These are phyloP conservation scores for Thamnophis sirtalis DNA, from an alignment of 2,113 vertebrate genomes.

Conservation along the genomic window DNA sequence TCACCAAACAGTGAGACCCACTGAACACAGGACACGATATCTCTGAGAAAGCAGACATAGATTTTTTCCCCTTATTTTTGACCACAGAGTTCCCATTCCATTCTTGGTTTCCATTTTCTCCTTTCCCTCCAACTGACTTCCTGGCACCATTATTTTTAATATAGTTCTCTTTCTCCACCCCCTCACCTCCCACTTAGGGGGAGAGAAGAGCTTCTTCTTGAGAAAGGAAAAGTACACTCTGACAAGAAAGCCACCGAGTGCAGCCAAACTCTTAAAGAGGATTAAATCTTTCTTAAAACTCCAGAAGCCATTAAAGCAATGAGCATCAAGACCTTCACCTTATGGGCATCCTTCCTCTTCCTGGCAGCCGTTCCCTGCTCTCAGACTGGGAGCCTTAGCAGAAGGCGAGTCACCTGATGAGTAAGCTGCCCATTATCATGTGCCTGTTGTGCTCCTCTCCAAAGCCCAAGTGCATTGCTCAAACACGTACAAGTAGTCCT, in stretches of 20 bases:
- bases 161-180: background rate
- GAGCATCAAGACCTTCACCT: conserved; percentile 21
- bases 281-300: conserved; percentile 28
- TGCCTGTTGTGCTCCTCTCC: background rate
- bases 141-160: background rate
- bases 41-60: background rate
- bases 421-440: no score
- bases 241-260: conserved; percentile 18
- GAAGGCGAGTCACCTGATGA: background rate
- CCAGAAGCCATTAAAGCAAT: conserved; percentile 44
- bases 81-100: background rate
- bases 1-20: background rate
- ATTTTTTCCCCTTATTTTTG: background rate
- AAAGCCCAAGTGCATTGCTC: background rate
- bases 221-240: conserved; percentile 19
- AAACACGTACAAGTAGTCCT: no score
- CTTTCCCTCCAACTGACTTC: background rate
- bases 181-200: background rate
- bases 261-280: conserved; percentile 32
- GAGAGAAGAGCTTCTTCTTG: conserved; percentile 10
- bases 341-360: conserved; percentile 43
- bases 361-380: conserved; percentile 1
- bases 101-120: background rate
- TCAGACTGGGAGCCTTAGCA: background rate
- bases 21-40: background rate